Evolutionary conservation across 1,140 invertebrate species (phyloP).

Genomic region (Hylyphantes graminicola): DNA sequence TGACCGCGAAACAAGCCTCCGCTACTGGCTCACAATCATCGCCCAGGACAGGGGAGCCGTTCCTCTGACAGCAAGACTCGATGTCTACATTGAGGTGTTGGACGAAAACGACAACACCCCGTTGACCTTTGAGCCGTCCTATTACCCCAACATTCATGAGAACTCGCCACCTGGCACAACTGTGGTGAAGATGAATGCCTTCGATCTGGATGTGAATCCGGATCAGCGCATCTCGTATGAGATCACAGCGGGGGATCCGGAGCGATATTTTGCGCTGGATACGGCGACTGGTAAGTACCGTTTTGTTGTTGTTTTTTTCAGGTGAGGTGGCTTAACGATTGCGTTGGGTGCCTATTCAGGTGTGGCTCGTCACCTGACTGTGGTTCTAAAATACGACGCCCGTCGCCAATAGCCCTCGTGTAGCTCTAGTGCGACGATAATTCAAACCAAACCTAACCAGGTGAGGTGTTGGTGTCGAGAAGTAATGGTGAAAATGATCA

Average conservation of each 20-base stretch:
- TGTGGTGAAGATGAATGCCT: slow-evolving; percentile 81
- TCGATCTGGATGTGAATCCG: slow-evolving; percentile 72
- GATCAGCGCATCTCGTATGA: slow-evolving; percentile 76
- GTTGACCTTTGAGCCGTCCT: slow-evolving; percentile 85
- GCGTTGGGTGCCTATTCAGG: too few species aligned
- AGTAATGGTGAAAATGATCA: too few species aligned
- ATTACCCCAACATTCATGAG: slow-evolving; percentile 84
- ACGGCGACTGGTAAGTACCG: slow-evolving; percentile 34
- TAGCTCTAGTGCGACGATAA: too few species aligned
- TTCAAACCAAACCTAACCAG: neutral
- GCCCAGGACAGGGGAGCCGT: slow-evolving; percentile 91
- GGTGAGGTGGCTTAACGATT: neutral
- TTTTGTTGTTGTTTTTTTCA: neutral
- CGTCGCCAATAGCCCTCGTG: too few species aligned
- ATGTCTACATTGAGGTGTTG: slow-evolving; percentile 87
- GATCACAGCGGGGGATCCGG: slow-evolving; percentile 90
- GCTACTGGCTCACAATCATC: slow-evolving; percentile 94
- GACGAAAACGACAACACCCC: slow-evolving; percentile 96
- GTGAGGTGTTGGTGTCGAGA: neutral
- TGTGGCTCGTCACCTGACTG: too few species aligned
- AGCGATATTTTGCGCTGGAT: slow-evolving; percentile 78
- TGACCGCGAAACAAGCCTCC: slow-evolving; percentile 86
- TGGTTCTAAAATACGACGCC: too few species aligned
- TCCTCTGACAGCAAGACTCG: slow-evolving; percentile 81
- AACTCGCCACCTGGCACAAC: slow-evolving; percentile 80